A percentile compares a stretch with the other conserved stretches of the same genome.
These are phyloP conservation scores for Diprion similis DNA, from an alignment of 1,140 invertebrate genomes.

Conservation along the genomic window DNA sequence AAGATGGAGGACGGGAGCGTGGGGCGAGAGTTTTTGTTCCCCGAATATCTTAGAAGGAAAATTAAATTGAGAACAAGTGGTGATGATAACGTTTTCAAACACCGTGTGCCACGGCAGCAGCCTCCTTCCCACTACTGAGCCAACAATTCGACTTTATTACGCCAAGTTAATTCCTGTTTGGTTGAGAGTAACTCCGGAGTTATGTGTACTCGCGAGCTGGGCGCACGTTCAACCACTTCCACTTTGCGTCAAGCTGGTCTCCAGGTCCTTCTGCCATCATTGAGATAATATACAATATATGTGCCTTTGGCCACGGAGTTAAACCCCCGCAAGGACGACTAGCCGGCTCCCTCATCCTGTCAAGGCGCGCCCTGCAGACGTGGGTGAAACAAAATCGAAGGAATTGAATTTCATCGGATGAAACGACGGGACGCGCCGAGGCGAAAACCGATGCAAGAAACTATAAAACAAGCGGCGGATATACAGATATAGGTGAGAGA, in stretches of 20 bases:
- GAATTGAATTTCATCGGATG: not conserved
- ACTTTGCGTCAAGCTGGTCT: too few species aligned
- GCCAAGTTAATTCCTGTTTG: too few species aligned
- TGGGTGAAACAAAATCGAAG: not conserved
- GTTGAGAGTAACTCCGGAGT: too few species aligned
- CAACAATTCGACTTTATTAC: not conserved
- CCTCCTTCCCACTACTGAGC: not conserved
- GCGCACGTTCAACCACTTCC: too few species aligned
- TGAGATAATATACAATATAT: too few species aligned
- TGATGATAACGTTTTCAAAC: not conserved
- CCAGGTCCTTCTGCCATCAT: too few species aligned
- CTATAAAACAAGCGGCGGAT: conserved; percentile 9
- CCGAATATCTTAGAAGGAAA: not conserved
- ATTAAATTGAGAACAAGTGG: not conserved
- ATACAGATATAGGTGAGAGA: conserved; percentile 9
- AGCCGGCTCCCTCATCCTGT: too few species aligned
- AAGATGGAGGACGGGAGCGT: too few species aligned
- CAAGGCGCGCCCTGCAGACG: not conserved
- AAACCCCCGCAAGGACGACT: too few species aligned
- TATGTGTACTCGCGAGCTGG: too few species aligned
- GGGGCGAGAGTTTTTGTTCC: too few species aligned
- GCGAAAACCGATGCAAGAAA: not conserved
- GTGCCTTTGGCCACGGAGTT: too few species aligned
- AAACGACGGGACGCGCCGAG: not conserved
- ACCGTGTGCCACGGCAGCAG: not conserved